Percentiles rank a stretch among this genome's conserved stretches.
Conservation (phyloP, 2,797 vertebrate genomes). For the Phrynocephalus forsythii region DNA sequence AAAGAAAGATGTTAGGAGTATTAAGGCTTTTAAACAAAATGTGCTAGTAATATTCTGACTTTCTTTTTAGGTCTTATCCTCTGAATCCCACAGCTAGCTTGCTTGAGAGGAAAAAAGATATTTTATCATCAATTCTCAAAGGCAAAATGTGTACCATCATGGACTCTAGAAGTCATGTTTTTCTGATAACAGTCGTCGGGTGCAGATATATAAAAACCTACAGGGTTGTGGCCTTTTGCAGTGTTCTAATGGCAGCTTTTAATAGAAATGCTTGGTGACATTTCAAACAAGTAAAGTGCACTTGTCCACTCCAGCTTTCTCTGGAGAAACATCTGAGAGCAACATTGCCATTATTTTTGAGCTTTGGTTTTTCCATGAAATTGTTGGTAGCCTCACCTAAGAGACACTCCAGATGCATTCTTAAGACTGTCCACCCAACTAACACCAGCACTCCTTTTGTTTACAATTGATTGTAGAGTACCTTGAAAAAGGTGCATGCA, state of each 20-base stretch:
- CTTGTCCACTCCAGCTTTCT: background rate
- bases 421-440: background rate
- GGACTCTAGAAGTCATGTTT: slow-evolving; percentile 16
- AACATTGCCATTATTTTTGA: background rate
- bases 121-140: slow-evolving; percentile 6
- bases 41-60: background rate
- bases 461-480: background rate
- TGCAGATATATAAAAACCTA: slow-evolving; percentile 8
- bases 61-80: background rate
- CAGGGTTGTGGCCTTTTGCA: slow-evolving; percentile 10
- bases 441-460: background rate
- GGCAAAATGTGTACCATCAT: background rate
- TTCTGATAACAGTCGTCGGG: slow-evolving; percentile 2
- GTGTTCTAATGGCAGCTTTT: background rate
- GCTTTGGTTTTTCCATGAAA: background rate
- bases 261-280: slow-evolving; percentile 26
- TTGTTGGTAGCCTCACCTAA: background rate
- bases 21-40: background rate
- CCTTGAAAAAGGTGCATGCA: background rate
- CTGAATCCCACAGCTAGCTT: background rate
- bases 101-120: background rate
- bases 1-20: no score
- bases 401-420: no score
- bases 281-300: slow-evolving; percentile 6
- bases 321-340: background rate